These are phyloP conservation scores for Poeciliopsis paucimaculata DNA, from an alignment of 2,797 vertebrate genomes.

Conservation along the genomic window DNA sequence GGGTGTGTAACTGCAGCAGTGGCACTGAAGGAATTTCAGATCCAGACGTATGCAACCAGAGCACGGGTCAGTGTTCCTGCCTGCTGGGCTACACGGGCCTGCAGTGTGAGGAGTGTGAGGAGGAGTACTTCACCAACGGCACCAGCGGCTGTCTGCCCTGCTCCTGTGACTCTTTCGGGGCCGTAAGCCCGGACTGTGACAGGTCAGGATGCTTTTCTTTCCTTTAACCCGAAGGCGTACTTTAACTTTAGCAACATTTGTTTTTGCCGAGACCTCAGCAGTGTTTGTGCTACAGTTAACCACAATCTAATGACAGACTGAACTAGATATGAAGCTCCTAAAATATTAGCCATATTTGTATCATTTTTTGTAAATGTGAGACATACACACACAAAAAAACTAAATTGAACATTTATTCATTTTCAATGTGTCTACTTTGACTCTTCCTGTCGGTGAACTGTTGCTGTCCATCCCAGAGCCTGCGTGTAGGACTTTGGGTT, in stretches of 20 bases:
- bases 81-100: conserved; percentile 75
- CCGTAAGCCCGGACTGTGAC: conserved; percentile 76
- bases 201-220: conserved; percentile 70
- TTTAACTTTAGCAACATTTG: conserved; percentile 11
- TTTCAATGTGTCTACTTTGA: not conserved
- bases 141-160: conserved; percentile 81
- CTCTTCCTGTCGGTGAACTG: not conserved
- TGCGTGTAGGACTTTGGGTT: not conserved
- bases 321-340: not conserved
- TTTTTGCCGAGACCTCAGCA: not conserved
- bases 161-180: conserved; percentile 80
- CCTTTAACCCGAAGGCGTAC: not conserved
- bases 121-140: conserved; percentile 81
- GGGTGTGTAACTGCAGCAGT: conserved; percentile 82
- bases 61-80: conserved; percentile 80
- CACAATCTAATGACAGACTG: not conserved
- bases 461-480: not conserved
- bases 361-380: not conserved
- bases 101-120: conserved; percentile 82
- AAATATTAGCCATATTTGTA: not conserved
- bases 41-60: conserved; percentile 72
- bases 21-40: conserved; percentile 76
- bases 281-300: not conserved
- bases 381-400: not conserved
- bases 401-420: not conserved